Percentiles rank a stretch among this genome's conserved stretches.
Conservation (phyloP, 37 sponge, comb jelly and placozoan genomes). For the Chondrosia reniformis region DNA sequence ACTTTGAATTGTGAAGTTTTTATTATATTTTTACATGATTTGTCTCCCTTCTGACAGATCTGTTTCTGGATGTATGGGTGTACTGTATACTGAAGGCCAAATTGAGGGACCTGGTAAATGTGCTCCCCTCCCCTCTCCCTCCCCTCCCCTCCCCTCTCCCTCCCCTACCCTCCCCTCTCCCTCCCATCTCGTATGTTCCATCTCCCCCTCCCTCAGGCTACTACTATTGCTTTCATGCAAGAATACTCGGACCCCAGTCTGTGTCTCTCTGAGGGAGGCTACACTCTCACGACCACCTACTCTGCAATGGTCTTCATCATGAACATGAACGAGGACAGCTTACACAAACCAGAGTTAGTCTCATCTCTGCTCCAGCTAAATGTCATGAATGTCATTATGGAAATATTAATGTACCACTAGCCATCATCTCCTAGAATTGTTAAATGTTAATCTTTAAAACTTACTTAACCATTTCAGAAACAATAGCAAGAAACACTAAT, state of each 20-base stretch:
- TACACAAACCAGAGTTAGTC: slow-evolving; percentile 10
- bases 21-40: neutral
- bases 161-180: neutral
- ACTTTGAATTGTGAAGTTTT: neutral
- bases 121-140: neutral
- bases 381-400: no score
- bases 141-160: neutral
- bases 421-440: no score
- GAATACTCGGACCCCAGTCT: slow-evolving; percentile 63
- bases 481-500: no score
- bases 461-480: no score
- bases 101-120: slow-evolving; percentile 30
- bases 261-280: slow-evolving; percentile 61
- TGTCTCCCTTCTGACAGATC: slow-evolving; percentile 40
- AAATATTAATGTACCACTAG: no score
- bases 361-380: no score
- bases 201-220: slow-evolving; percentile 38
- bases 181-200: neutral
- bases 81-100: slow-evolving; percentile 62
- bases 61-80: slow-evolving; percentile 73
- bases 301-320: slow-evolving; percentile 61
- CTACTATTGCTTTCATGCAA: slow-evolving; percentile 62
- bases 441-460: no score
- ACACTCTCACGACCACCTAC: slow-evolving; percentile 68
- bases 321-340: slow-evolving; percentile 24